Conservation (phyloP, 2,888 invertebrate genomes). For the Lacanobia oleracea region DNA sequence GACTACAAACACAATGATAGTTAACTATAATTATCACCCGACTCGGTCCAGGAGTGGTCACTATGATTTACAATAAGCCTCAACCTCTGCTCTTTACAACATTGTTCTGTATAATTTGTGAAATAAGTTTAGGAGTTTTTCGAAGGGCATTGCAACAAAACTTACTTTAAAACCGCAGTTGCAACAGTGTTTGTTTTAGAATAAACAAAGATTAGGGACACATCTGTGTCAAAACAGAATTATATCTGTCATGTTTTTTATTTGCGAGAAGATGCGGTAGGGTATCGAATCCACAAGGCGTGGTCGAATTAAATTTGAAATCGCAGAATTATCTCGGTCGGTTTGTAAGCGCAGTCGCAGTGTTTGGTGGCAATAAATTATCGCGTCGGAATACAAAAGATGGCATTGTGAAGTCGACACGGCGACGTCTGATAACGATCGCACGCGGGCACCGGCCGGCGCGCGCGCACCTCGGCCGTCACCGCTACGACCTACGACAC, state of each 20-base stretch:
- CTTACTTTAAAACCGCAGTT: not conserved
- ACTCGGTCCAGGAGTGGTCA: conserved; percentile 46
- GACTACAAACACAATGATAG: conserved; percentile 47
- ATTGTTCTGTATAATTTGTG: conserved; percentile 27
- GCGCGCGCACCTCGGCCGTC: conserved; percentile 59
- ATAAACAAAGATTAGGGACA: conserved; percentile 20
- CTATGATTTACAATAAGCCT: conserved; percentile 43
- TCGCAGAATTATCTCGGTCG: conserved; percentile 80
- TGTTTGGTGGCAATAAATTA: conserved; percentile 88
- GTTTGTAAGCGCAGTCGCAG: conserved; percentile 82
- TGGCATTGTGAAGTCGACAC: conserved; percentile 87
- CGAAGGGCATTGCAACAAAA: conserved; percentile 18
- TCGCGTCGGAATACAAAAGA: conserved; percentile 88
- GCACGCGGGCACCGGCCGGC: conserved; percentile 65
- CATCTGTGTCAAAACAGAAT: conserved; percentile 23
- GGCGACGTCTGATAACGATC: conserved; percentile 87
- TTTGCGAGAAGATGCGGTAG: conserved; percentile 45
- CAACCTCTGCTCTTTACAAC: conserved; percentile 31
- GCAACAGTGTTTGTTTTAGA: conserved; percentile 15
- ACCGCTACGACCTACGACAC: conserved; percentile 57
- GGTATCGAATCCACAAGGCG: conserved; percentile 67
- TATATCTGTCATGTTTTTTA: conserved; percentile 32
- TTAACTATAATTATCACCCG: conserved; percentile 48
- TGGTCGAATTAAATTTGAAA: conserved; percentile 78
- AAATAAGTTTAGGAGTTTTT: conserved; percentile 10